Base-by-base conservation (phyloP, 2,888 invertebrate genomes). In the Cyclophora punctaria region DNA sequence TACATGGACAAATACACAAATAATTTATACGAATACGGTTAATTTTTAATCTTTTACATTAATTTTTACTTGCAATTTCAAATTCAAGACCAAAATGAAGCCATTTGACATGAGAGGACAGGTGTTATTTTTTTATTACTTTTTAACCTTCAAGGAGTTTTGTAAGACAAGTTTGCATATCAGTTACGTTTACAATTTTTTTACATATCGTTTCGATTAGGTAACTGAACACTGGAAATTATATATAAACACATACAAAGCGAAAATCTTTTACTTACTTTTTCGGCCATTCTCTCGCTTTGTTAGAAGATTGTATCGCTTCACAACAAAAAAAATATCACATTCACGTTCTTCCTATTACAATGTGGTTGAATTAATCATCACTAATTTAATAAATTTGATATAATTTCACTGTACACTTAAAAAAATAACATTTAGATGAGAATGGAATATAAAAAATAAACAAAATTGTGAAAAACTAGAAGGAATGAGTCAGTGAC, bases 211-310 rank as follows among this genome's bases (percentile, higher is more conserved):
- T 20, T 20, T 20, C 20, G 20, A 20, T 20, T 20, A 20, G 20
- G 20, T 20, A 20, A 20, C 20, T 20, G 20, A 20, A 20, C 20
- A 20, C 20, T 20, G 20, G 20, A 20, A 20, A 20, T 20, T 20
- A 20, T 20, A 20, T 20, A 20, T 2, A 20, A 20, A 20, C 20
- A 20, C 20, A 20, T 20, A 20, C 20, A 20, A 20, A 20, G 20
- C 20, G 1, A 20, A 20, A 20, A 20, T 20, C 20, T 20, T 37
- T 37, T 60, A 59, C 72, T 69, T 59, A 80, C 80, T 66, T 80
- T 80, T 69, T 78, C 78, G 45, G 72, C 69, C 80, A 80, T 80
- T 51, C 50, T 73, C 59, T 56, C 58, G 49, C 58, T 50, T 57
- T 60, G 58, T 58, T 60, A 37, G 5, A 37, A 37, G 37, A 37